phyloP scores from a whole-genome alignment of 2,113 vertebrate species.

The Forbesichthys agassizii region DNA sequence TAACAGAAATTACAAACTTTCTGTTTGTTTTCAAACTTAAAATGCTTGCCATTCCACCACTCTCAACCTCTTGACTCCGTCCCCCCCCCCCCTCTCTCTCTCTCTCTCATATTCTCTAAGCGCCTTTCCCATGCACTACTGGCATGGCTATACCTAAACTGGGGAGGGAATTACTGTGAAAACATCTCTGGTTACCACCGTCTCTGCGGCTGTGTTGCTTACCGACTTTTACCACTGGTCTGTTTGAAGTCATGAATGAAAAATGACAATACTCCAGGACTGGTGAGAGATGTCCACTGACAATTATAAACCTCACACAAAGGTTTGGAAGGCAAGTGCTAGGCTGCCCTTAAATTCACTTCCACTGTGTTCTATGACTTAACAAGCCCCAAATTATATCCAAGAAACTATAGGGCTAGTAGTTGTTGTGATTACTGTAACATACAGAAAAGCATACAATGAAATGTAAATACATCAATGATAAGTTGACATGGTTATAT shows the following conservation, averaged over 20 bases:
- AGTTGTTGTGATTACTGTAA: too few species aligned
- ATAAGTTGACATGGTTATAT: too few species aligned
- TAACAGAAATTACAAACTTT: too few species aligned
- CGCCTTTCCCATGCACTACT: constrained; percentile 57
- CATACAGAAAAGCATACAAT: background rate
- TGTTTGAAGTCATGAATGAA: constrained; percentile 78
- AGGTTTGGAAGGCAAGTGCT: constrained; percentile 42
- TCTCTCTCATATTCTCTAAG: constrained; percentile 21
- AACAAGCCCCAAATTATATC: background rate
- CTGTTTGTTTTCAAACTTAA: too few species aligned
- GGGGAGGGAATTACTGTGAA: constrained; percentile 64
- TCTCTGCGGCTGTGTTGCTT: constrained; percentile 62
- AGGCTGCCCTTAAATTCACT: constrained; percentile 10
- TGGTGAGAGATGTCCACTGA: constrained; percentile 48
- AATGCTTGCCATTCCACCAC: background rate
- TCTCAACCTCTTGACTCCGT: background rate
- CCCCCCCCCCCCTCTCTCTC: constrained; percentile 23
- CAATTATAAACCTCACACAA: constrained; percentile 62
- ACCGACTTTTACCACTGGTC: constrained; percentile 61
- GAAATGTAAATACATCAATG: background rate
- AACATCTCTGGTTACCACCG: constrained; percentile 74
- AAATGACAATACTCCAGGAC: constrained; percentile 66
- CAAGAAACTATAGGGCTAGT: background rate
- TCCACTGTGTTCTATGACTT: constrained; percentile 17
- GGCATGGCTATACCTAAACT: constrained; percentile 55